phyloP scores from a whole-genome alignment of 2,113 vertebrate genomes.

The Chlorodrepanis virens region DNA sequence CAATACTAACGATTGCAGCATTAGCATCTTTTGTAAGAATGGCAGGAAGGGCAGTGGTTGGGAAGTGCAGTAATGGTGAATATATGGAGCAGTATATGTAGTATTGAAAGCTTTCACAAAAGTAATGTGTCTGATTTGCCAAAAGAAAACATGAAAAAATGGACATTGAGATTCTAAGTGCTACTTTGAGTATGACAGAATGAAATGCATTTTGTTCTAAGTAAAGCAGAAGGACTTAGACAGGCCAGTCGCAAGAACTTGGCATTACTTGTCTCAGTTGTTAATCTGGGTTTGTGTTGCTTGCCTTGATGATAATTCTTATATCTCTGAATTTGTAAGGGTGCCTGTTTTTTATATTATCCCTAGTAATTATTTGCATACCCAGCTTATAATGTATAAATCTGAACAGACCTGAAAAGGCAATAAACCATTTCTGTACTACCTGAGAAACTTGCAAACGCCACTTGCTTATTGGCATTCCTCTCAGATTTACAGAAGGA shows the following conservation, averaged over 20 bases:
- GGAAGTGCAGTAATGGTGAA: not conserved
- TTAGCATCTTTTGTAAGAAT: not conserved
- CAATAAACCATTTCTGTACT: not conserved
- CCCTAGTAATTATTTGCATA: not conserved
- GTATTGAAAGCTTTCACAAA: not conserved
- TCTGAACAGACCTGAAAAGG: not conserved
- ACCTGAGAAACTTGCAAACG: not conserved
- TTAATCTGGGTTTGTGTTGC: not conserved
- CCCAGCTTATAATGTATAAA: not conserved
- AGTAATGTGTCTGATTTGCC: not conserved
- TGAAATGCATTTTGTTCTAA: not conserved
- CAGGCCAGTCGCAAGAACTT: not conserved
- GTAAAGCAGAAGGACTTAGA: not conserved
- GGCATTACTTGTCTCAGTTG: not conserved
- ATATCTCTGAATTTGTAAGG: not conserved
- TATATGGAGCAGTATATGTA: not conserved
- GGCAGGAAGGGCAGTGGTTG: not conserved
- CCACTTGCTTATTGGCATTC: not conserved
- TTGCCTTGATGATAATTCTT: not conserved
- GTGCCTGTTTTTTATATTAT: not conserved
- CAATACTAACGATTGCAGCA: not conserved
- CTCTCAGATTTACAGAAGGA: not conserved
- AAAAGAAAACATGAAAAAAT: not conserved
- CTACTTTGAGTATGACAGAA: not conserved
- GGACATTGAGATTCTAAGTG: not conserved